Base-by-base conservation (phyloP, 2,797 vertebrate species). In the Acropternis orthonyx region DNA sequence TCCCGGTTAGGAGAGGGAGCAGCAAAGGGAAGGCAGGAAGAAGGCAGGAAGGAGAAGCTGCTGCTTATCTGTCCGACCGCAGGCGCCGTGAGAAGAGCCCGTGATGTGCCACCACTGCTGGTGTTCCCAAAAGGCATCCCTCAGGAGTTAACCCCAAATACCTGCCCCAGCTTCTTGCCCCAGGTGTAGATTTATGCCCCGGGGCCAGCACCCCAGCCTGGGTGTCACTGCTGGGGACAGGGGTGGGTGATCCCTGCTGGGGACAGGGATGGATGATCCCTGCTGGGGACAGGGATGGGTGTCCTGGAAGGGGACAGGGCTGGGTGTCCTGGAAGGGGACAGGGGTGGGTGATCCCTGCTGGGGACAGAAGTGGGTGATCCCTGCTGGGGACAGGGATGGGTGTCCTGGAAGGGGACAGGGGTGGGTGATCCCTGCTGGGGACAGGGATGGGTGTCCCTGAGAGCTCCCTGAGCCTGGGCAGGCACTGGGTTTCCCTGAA, bases 61-160 rank as follows among this genome's bases (percentile, higher is more conserved):
- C 61, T 63, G 82, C 56, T 95, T 93, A 88, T 85, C 96, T 37
- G 67, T 16, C 18, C 4, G 8, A 14, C 4, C 3, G 0, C 7
- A 36, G 61, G 28, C 3, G 0, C 28, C 28, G 2, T 3, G 2
- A 6, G 2, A 68, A 28, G 2, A 79, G 55, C 74, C 37, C 72
- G 2, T 3, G 13, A 43, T 3, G 2, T 0, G 14, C 41, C 86
- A 32, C 15, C 26, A 8, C 7, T 4, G 1, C 23, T 8, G 22
- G 65, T 34, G 32, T 17, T 23, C 39, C 4, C 37, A 46, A 14
- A 59, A 28, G 30, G 24, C 58, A 12, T 41, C 20, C 55, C 14
- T 19, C 41, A 10, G 5, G 39, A 19, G 15, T 6, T 19, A 23
- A 22, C 12, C 26, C 46, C 6, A 3, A 48, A 43, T 49, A 8